These are phyloP conservation scores for Amorpha juglandis DNA, from an alignment of 2,888 invertebrate genomes.

Conservation along the genomic window DNA sequence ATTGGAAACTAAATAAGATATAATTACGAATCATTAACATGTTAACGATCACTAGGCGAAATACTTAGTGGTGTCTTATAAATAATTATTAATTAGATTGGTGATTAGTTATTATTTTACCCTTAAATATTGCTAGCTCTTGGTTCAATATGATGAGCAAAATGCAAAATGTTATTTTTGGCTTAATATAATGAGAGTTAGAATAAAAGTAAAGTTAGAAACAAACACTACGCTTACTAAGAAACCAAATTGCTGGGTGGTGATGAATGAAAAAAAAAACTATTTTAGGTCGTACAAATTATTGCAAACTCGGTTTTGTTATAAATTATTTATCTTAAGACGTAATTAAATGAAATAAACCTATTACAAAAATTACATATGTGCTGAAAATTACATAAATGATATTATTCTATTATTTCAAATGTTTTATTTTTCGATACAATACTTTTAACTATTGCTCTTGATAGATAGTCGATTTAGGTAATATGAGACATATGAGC, in stretches of 20 bases:
- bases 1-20: neutral
- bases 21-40: neutral
- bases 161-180: neutral
- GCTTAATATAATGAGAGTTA: neutral
- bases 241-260: neutral
- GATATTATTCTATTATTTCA: neutral
- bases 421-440: neutral
- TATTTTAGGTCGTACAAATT: too few species aligned
- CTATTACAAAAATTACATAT: neutral
- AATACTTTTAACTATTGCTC: neutral
- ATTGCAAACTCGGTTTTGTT: neutral
- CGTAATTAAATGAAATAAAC: neutral
- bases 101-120: neutral
- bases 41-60: too few species aligned
- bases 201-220: neutral
- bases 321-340: neutral
- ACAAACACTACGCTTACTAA: slow-evolving; percentile 14
- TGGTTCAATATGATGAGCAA: neutral
- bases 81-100: too few species aligned
- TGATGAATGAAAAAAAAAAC: neutral
- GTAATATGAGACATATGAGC: neutral
- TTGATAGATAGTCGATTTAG: neutral
- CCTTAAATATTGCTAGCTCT: neutral
- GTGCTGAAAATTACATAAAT: neutral
- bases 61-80: too few species aligned